Conservation (phyloP, 2,888 invertebrate species). For the Eupithecia tripunctaria region DNA sequence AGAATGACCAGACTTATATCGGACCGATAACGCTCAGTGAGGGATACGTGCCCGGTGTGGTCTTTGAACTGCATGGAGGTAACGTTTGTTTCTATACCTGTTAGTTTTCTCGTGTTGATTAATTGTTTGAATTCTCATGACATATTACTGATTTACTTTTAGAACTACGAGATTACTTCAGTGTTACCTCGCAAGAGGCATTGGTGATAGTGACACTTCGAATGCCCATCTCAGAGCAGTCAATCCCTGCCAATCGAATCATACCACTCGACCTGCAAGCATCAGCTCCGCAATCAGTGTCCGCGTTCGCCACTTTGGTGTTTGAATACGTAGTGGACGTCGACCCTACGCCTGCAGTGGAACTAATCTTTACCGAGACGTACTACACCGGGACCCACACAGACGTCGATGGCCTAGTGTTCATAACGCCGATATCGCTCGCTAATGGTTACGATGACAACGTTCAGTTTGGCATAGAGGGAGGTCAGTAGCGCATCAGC, state of each 20-base stretch:
- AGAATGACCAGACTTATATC: conserved; percentile 39
- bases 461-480: conserved; percentile 50
- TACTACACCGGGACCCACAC: conserved; percentile 52
- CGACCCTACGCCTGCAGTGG: conserved; percentile 23
- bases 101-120: background rate
- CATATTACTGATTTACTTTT: conserved; percentile 1
- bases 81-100: background rate
- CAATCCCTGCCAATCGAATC: conserved; percentile 47
- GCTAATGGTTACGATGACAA: conserved; percentile 45
- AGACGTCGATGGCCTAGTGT: conserved; percentile 36
- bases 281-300: conserved; percentile 41
- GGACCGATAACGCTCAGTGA: conserved; percentile 48
- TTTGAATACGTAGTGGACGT: conserved; percentile 41
- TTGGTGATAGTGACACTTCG: conserved; percentile 28
- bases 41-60: conserved; percentile 49
- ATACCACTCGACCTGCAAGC: conserved; percentile 52
- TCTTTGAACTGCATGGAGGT: conserved; percentile 53
- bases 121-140: background rate
- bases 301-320: conserved; percentile 52
- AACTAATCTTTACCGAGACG: conserved; percentile 40
- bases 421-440: conserved; percentile 44
- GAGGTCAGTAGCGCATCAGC: conserved; percentile 44
- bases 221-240: conserved; percentile 47
- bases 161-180: conserved; percentile 33
- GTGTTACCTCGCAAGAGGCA: conserved; percentile 13